Conservation (phyloP, 2,888 invertebrate genomes). For the Drosophila kambysellisi region DNA sequence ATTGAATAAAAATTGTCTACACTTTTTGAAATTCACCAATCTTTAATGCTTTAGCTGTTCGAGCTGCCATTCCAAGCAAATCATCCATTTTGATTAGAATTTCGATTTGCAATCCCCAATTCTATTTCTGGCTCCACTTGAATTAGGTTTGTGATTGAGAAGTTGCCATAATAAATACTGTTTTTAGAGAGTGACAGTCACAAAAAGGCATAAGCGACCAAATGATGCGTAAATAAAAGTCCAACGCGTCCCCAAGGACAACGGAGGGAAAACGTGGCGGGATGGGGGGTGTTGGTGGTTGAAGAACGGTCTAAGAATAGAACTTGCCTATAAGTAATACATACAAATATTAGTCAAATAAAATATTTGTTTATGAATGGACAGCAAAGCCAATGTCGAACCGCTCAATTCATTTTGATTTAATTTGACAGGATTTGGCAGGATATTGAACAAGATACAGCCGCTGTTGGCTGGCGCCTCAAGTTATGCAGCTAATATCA, state of each 20-base stretch:
- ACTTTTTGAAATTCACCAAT: conserved; percentile 12
- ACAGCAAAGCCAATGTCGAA: conserved; percentile 17
- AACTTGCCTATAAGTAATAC: conserved; percentile 38
- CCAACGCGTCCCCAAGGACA: conserved; percentile 11
- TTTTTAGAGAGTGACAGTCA: conserved; percentile 53
- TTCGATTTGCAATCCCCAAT: conserved; percentile 15
- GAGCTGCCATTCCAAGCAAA: conserved; percentile 12
- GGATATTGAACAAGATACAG: conserved; percentile 16
- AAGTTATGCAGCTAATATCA: conserved; percentile 3
- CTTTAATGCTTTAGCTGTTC: neutral
- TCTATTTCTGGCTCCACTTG: conserved; percentile 49
- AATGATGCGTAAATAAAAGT: conserved; percentile 66
- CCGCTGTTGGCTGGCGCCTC: conserved; percentile 4
- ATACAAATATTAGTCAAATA: conserved; percentile 51
- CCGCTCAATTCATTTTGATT: conserved; percentile 47
- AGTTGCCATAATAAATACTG: conserved; percentile 66
- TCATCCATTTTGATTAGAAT: conserved; percentile 22
- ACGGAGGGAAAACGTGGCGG: neutral
- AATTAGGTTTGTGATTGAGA: conserved; percentile 64
- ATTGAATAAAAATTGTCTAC: conserved; percentile 15
- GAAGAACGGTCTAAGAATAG: conserved; percentile 35
- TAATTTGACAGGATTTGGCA: conserved; percentile 47
- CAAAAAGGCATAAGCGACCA: conserved; percentile 34
- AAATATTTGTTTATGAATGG: conserved; percentile 52
- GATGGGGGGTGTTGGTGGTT: neutral